Base-by-base conservation (phyloP, 2,888 invertebrate genomes). In the Leptinotarsa peninsularis region DNA sequence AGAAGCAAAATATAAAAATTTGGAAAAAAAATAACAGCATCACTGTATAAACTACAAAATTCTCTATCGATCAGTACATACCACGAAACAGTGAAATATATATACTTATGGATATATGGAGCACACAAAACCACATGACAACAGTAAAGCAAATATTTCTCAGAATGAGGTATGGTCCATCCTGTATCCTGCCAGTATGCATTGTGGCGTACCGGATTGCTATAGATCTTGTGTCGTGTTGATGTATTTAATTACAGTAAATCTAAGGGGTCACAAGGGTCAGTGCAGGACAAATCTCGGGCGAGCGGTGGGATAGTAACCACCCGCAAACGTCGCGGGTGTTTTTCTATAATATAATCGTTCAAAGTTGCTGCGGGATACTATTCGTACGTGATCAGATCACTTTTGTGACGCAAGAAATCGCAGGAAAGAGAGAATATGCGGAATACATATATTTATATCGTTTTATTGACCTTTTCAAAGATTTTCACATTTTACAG, bases 181-280 rank as follows among this genome's bases (percentile, higher is more conserved):
- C 63, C 63, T 63, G 33, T 58, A 66, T 27, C 21, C 15, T 58
- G 23, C 33, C 72, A 49, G 54, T 58, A 77, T 78, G 80, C 77
- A 77, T 77, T 78, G 76, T 79, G 77, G 76, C 76, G 76, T 76
- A 78, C 77, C 77, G 72, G 66, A 33, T 79, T 72, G 76, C 78
- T 76, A 79, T 79, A 78, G 78, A 80, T 79, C 79, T 80, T 77
- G 74, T 78, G 79, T 78, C 80, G 79, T 78, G 79, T 76, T 78
- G 79, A 79, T 78, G 79, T 78, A 78, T 80, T 80, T 79, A 80
- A 79, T 80, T 79, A 80, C 79, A 60, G 43, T 50, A 76, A 69
- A 78, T 79, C 76, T 77, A 74, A 71, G 54, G 67, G 66, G 70
- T 73, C 70, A 70, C 43, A 23, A 15, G 70, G 58, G 70, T 70